phyloP scores from a whole-genome alignment of 2,113 vertebrate genomes.

The Oxyruncus cristatus region DNA sequence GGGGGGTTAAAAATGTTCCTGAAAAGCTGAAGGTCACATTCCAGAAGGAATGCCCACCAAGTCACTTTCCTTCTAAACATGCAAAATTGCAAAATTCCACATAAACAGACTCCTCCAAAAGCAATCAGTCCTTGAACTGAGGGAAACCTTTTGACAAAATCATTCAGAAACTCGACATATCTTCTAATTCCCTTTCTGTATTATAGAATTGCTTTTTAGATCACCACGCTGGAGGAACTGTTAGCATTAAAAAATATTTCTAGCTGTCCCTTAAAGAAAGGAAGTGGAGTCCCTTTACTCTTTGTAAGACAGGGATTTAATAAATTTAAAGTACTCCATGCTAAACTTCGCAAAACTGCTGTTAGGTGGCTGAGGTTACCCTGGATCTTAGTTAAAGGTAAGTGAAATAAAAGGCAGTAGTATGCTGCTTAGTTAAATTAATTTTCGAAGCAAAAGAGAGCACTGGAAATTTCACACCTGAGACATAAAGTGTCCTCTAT shows the following conservation, averaged over 20 bases:
- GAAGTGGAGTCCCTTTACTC: neutral
- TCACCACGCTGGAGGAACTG: neutral
- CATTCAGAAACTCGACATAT: neutral
- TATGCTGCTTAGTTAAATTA: neutral
- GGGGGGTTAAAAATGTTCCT: neutral
- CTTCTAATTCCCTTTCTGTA: neutral
- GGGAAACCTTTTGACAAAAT: neutral
- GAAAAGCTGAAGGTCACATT: neutral
- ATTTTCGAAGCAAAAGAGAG: neutral
- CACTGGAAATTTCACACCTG: neutral
- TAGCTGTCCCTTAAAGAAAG: neutral
- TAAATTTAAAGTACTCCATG: neutral
- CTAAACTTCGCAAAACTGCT: neutral
- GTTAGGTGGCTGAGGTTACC: neutral
- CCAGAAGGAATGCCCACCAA: neutral
- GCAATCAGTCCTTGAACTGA: neutral
- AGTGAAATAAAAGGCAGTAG: neutral
- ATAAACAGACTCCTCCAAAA: neutral
- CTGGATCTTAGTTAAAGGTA: neutral
- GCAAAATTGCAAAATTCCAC: neutral
- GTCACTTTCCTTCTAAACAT: neutral
- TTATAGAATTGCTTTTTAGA: neutral
- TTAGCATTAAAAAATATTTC: neutral
- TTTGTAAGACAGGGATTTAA: neutral
- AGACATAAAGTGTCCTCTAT: neutral